Evolutionary conservation across 1,140 invertebrate species (phyloP), one percentile per base, ranked within the genome.

Genomic region (Habropoda laboriosa): DNA sequence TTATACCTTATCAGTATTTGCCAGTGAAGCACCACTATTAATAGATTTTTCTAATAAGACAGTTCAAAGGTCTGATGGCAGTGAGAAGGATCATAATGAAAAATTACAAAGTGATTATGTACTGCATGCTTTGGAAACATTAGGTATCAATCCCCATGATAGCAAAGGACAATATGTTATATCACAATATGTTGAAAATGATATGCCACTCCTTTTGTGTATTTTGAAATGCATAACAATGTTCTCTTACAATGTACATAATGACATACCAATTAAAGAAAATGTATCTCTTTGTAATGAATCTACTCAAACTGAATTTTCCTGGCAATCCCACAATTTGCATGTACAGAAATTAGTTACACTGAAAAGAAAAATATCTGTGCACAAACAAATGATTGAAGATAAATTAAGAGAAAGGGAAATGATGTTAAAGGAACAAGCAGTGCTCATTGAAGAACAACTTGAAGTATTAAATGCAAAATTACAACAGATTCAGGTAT

Each of bases 1-100:
- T 12, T 93, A 92, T 61, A 88, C 92, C 0, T 58, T 93, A 38
- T 93, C 92, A 7, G 89, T 93, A 72, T 93, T 93, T 64, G 89
- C 92, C 21, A 93, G 92, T 40, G 92, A 93, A 85, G 92, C 90
- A 58, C 92, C 92, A 6, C 72, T 93, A 24, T 88, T 93, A 60
- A 81, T 91, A 42, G 87, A 93, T 77, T 93, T 93, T 77, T 83
- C 81, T 45, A 89, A 92, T 40, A 86, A 90, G 45, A 21, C 88
- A 3, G 82, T 87, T 13, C 72, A 83, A 7, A 53, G 21, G 3
- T 35, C 80, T 2, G 60, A 84, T 27, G 49, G 40, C 16, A 60
- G 73, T 12, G 32, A 74, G 13, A 82, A 61, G 10, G 35, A 27
- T 47, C 83, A 27, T 24, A 75, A 79, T 68, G 81, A 85, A 47